Percentiles rank a stretch among this genome's conserved stretches.
Conservation (phyloP, 2,113 vertebrate genomes). For the Coracopsis vasa region DNA sequence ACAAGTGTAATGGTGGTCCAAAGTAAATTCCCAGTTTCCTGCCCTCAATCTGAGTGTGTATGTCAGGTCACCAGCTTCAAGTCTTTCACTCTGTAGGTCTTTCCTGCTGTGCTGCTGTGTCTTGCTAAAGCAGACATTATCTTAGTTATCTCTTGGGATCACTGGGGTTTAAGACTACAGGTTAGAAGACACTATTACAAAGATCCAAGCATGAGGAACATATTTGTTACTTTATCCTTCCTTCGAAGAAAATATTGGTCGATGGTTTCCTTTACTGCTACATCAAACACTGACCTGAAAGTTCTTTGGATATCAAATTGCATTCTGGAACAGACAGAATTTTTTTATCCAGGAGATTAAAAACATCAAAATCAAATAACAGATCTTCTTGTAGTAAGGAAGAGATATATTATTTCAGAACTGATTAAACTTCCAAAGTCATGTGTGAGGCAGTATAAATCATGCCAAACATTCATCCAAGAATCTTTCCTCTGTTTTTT, state of each 20-base stretch:
- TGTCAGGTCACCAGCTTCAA: background rate
- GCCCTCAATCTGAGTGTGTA: rapidly evolving
- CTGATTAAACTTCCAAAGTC: background rate
- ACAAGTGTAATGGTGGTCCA: background rate
- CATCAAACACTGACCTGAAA: background rate
- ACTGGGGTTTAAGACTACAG: background rate
- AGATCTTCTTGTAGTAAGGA: background rate
- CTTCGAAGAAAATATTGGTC: background rate
- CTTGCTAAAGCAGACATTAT: background rate
- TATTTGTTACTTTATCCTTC: background rate
- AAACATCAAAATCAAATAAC: background rate
- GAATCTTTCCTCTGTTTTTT: background rate
- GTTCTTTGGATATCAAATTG: background rate
- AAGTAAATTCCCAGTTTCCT: background rate
- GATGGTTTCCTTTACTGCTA: background rate
- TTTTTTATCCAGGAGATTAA: background rate
- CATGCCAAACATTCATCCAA: background rate
- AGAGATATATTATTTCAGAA: background rate
- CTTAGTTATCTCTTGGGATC: background rate
- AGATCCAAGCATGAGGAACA: background rate
- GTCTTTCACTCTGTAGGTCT: background rate
- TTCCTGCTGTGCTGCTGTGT: background rate
- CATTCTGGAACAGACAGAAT: background rate
- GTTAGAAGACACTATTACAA: background rate
- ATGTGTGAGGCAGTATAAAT: background rate